Evolutionary conservation across 2,797 vertebrate species (phyloP).

Genomic region (Melanotaenia trifasciata): DNA sequence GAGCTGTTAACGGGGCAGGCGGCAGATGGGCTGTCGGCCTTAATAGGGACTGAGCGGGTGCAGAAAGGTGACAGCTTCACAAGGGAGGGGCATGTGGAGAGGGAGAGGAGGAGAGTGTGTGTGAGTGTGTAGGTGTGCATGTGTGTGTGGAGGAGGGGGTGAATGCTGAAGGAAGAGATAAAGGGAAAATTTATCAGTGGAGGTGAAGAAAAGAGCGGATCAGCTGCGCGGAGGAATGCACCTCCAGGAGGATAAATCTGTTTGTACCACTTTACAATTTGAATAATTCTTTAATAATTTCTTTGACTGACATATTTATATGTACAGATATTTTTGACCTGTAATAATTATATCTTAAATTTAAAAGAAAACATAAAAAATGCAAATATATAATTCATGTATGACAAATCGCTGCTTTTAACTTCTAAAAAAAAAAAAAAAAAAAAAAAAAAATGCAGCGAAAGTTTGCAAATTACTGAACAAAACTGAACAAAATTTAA

Average conservation of each 20-base stretch:
- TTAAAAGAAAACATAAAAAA: background rate
- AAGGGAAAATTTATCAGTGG: constrained; percentile 67
- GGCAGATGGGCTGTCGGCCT: constrained; percentile 88
- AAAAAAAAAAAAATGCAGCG: no score
- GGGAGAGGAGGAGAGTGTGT: constrained; percentile 30
- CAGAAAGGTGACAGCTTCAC: constrained; percentile 82
- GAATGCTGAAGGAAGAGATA: constrained; percentile 60
- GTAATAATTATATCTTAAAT: background rate
- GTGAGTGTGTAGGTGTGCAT: constrained; percentile 15
- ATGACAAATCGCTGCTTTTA: background rate
- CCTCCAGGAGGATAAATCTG: constrained; percentile 16
- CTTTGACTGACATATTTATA: background rate
- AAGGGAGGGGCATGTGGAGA: constrained; percentile 63
- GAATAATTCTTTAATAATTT: constrained; percentile 1
- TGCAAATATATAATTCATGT: background rate
- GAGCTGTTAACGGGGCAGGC: constrained; percentile 80
- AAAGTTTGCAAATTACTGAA: background rate
- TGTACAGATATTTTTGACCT: background rate
- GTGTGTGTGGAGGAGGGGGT: constrained; percentile 20
- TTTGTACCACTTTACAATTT: constrained; percentile 18
- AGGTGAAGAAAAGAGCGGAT: constrained; percentile 62
- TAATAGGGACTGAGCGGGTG: constrained; percentile 85
- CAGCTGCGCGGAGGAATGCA: constrained; percentile 40
- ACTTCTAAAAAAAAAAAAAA: background rate
- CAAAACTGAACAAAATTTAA: background rate